A percentile compares a stretch with the other conserved stretches of the same genome.
phyloP scores from a whole-genome alignment of 2,888 invertebrate genomes.

The Aphidoletes aphidimyza region DNA sequence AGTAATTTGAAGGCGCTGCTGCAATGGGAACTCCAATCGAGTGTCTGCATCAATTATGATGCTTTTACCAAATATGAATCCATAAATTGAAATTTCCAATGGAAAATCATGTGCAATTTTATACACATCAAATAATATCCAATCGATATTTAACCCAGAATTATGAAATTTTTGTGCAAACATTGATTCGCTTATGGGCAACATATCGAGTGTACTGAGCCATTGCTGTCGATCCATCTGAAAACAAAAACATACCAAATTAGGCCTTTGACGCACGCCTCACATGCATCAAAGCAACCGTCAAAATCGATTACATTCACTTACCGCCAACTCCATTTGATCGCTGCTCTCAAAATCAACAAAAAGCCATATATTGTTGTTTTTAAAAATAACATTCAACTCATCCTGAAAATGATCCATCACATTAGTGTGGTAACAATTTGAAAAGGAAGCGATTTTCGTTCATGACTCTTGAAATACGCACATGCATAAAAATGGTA shows the following conservation, averaged over 20 bases:
- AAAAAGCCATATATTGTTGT: constrained; percentile 34
- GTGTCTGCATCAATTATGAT: too few species aligned
- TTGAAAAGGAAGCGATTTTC: not conserved
- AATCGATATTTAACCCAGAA: constrained; percentile 54
- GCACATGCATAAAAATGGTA: not conserved
- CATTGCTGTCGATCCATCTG: not conserved
- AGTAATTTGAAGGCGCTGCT: not conserved
- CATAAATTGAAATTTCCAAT: constrained; percentile 58
- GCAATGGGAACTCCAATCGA: not conserved
- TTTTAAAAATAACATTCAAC: constrained; percentile 8
- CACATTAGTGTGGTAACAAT: not conserved
- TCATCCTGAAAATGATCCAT: not conserved
- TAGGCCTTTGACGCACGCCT: too few species aligned
- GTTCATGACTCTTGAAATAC: not conserved
- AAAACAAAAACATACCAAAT: not conserved
- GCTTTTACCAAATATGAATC: not conserved
- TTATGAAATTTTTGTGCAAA: not conserved
- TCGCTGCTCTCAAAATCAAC: not conserved
- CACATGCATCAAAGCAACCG: too few species aligned
- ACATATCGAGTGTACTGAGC: constrained; percentile 7
- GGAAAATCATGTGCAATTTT: constrained; percentile 62
- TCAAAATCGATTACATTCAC: not conserved
- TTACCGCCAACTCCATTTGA: not conserved
- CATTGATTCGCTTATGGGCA: constrained; percentile 24
- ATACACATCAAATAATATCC: constrained; percentile 62